Base-by-base conservation (phyloP, 1,140 invertebrate species). In the Cydia amplana region DNA sequence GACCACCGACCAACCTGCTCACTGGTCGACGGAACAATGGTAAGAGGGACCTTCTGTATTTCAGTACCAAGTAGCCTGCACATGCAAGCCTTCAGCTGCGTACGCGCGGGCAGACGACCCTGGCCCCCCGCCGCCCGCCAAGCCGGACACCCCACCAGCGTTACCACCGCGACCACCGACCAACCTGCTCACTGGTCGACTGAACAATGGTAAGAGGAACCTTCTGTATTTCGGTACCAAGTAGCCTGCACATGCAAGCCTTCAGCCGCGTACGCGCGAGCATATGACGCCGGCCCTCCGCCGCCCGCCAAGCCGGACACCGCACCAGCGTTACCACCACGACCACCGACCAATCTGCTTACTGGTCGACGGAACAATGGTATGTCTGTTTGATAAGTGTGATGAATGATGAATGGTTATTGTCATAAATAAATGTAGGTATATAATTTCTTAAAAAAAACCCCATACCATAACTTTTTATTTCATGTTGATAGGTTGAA, bases 11-110 rank as follows among this genome's bases (percentile, higher is more conserved):
- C 12, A 89, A 86, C 46, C 84, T 87, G 1, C 82, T 90, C 7
- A 91, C 89, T 4, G 89, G 87, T 49, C 77, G 90, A 76, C 74
- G 89, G 60, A 90, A 86, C 70, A 91, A 89, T 86, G 84, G 89
- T 91, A n/a, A n/a, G n/a, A n/a, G 1, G 28, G 4, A 28, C 14
- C 40, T 14, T 78, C 70, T 72, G 18, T 1, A 16, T 86, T 90
- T 4, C 87, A 93, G 92, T 93, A 93, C 73, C 92, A 93, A 85
- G 92, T 93, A 70, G 91, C 92, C 9, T 93, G 92, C 76, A 91
- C 88, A 28, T 93, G 92, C 80, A 91, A 91, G 78, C 90, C 85
- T n/a, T 90, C 84, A 7, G 91, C 83, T 4, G 91, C 93, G 77
- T 93, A 93, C 79, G 91, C 92, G 18, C 85, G 89, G 70, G 86